Evolutionary conservation across 2,888 invertebrate species (phyloP), one percentile per base, ranked within the genome.

Genomic region (Willowsia nigromaculata): DNA sequence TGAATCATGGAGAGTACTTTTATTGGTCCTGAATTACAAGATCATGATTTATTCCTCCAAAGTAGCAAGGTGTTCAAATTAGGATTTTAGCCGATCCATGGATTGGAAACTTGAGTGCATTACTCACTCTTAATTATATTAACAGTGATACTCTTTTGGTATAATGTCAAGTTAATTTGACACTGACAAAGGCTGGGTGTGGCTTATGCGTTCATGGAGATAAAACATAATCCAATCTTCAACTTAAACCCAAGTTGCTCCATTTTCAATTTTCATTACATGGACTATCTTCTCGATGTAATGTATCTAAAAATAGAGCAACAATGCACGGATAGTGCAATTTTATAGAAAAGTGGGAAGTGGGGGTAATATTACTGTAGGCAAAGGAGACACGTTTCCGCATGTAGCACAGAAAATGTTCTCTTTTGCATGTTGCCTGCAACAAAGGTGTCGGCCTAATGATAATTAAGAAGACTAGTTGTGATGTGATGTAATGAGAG

Each of bases 401-500:
- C 47, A 47, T 74, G 62, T 0, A 6, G 18, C 50, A 50, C 6
- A 50, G 4, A 11, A 4, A 43, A 25, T 47, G 9, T 43, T 50
- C 74, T 74, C 74, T 68, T 65, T 33, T 62, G 33, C 37, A 40
- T 40, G 18, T 40, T 74, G 47, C 74, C 74, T 74, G 74, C 74
- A 74, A 47, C 74, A 47, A 43, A 74, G 27, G 47, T 74, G 68
- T 68, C 40, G 68, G 68, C 40, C 37, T 15, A 62, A 30, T 33
- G 62, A 33, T 62, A 62, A 62, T 62, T 62, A 62, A 33, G 62
- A n/a, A n/a, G 59, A 25, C 6, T 1, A 18, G 18, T 53, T 5
- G 9, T 27, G 59, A 25, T 25, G 27, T 27, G 15, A 59, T 27
- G 59, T 59, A 59, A 11, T 59, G 11, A 18, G 27, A 27, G 59